Percentiles rank a stretch among this genome's conserved stretches.
Evolutionary conservation across 1,140 invertebrate species (phyloP).

Genomic region (Cotesia vestalis): DNA sequence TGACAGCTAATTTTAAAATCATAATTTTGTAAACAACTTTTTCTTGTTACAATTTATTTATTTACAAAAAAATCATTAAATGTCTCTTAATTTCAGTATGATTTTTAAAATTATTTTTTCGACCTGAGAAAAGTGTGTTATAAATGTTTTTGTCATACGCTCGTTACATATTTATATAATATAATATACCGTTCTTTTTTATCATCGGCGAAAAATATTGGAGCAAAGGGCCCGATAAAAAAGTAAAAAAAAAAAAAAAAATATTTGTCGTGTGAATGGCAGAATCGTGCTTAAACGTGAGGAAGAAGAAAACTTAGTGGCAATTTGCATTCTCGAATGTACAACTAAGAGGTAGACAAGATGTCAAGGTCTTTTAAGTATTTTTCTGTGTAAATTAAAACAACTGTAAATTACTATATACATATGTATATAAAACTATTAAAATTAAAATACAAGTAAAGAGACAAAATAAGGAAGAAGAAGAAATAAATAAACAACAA

Average conservation of each 20-base stretch:
- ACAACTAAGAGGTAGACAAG: slow-evolving; percentile 9
- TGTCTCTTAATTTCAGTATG: too few species aligned
- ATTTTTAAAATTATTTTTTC: too few species aligned
- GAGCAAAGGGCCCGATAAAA: not conserved
- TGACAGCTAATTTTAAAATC: too few species aligned
- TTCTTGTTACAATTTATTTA: too few species aligned
- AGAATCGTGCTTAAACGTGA: not conserved
- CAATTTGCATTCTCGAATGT: slow-evolving; percentile 27
- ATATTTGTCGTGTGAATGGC: not conserved
- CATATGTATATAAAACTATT: not conserved
- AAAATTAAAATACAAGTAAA: slow-evolving; percentile 1
- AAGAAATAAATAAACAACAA: not conserved
- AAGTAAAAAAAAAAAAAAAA: not conserved
- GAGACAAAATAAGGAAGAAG: not conserved
- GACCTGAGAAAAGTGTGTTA: too few species aligned
- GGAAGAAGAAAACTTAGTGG: not conserved
- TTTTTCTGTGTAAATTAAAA: slow-evolving; percentile 26
- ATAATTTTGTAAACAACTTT: too few species aligned
- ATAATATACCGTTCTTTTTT: too few species aligned
- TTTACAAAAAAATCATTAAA: too few species aligned
- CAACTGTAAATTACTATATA: slow-evolving; percentile 11
- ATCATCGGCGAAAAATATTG: too few species aligned
- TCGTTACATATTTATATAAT: too few species aligned
- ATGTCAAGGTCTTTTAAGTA: slow-evolving; percentile 20
- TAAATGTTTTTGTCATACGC: too few species aligned